Conservation (phyloP, 2,888 invertebrate species). For the Acrocera orbiculus region DNA sequence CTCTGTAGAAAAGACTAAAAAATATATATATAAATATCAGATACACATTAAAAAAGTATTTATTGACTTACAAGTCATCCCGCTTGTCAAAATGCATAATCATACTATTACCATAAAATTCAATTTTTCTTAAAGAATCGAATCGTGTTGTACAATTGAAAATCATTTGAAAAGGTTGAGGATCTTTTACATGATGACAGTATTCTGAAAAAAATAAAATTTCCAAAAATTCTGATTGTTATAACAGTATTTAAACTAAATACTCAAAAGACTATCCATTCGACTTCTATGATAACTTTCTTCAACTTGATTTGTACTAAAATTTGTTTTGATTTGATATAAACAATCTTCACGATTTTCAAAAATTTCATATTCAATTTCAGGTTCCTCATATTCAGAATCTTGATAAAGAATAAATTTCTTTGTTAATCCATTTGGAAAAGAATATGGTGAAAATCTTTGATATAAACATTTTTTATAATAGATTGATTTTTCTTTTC, state of each 20-base stretch:
- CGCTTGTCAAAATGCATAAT: constrained; percentile 40
- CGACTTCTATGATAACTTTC: constrained; percentile 50
- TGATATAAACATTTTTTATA: constrained; percentile 62
- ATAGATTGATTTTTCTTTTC: constrained; percentile 43
- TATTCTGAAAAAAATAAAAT: constrained; percentile 13
- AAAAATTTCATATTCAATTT: constrained; percentile 41
- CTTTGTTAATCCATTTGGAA: constrained; percentile 42
- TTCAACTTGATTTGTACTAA: constrained; percentile 33
- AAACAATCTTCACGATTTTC: constrained; percentile 49
- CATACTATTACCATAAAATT: constrained; percentile 35
- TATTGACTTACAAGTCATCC: constrained; percentile 29
- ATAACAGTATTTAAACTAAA: background rate
- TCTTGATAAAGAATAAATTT: constrained; percentile 21
- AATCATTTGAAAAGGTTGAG: constrained; percentile 22
- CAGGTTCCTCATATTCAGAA: constrained; percentile 20
- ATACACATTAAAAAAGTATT: background rate
- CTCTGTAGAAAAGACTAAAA: too few species aligned
- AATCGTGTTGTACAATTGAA: constrained; percentile 36
- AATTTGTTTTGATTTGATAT: constrained; percentile 35
- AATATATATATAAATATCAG: constrained; percentile 6
- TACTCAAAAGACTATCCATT: constrained; percentile 41
- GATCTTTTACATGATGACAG: constrained; percentile 14
- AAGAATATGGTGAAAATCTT: constrained; percentile 58
- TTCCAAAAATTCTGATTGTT: too few species aligned
- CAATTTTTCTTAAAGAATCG: constrained; percentile 48